Evolutionary conservation across 2,888 invertebrate species (phyloP).

Genomic region (Lumbricus terrestris): DNA sequence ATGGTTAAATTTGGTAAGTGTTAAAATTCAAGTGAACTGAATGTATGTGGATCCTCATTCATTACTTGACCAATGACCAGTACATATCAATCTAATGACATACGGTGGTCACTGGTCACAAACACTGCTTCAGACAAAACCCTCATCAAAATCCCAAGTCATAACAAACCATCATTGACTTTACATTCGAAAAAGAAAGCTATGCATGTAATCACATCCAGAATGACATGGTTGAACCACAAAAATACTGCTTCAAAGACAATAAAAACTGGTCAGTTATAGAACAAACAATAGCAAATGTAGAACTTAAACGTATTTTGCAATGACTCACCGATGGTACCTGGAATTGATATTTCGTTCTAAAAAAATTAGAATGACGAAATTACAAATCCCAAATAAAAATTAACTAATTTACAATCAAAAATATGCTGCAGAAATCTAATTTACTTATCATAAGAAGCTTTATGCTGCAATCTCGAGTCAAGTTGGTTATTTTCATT

Average conservation of each 20-base stretch:
- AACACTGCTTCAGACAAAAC: no score
- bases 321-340: slow-evolving; percentile 71
- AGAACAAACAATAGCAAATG: not conserved
- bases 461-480: not conserved
- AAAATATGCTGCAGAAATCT: not conserved
- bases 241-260: not conserved
- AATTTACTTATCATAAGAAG: not conserved
- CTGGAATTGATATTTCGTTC: slow-evolving; percentile 86
- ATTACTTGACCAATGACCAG: no score
- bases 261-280: not conserved
- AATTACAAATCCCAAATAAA: not conserved
- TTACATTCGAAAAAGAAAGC: no score
- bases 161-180: no score
- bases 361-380: slow-evolving; percentile 38
- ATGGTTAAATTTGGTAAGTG: no score
- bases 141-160: no score
- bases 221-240: not conserved
- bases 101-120: no score
- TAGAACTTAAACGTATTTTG: not conserved
- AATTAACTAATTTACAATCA: not conserved
- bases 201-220: no score
- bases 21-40: no score
- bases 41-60: no score
- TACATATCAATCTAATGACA: no score
- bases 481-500: not conserved